Conservation (phyloP, 1,140 invertebrate genomes). For the Neotoxoptera formosana region DNA sequence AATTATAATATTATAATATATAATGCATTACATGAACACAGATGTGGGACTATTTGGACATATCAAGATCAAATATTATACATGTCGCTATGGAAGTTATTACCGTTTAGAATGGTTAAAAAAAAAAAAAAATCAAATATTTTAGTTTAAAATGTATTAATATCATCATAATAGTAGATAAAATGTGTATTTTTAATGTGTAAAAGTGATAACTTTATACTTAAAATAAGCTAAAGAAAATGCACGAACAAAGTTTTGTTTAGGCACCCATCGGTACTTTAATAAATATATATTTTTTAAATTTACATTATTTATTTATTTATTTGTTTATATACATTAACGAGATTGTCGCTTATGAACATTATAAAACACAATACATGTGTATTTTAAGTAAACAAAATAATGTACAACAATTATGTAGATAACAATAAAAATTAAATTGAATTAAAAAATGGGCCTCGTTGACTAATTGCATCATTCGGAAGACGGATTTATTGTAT, state of each 20-base stretch:
- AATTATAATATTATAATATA: neutral
- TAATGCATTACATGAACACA: neutral
- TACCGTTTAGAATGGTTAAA: neutral
- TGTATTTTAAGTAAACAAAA: too few relatives aligned
- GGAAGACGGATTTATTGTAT: too few relatives aligned
- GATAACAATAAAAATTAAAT: too few relatives aligned
- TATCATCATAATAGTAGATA: neutral
- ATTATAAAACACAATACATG: too few relatives aligned
- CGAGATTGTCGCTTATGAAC: too few relatives aligned
- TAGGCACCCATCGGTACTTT: rapidly evolving
- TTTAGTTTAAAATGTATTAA: neutral
- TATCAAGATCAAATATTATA: neutral
- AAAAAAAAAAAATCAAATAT: neutral
- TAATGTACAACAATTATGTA: too few relatives aligned
- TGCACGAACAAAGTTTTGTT: neutral
- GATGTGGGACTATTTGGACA: neutral
- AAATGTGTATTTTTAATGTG: neutral
- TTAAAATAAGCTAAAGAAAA: neutral
- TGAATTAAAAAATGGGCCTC: too few relatives aligned
- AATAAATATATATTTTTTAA: neutral
- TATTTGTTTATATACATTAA: too few relatives aligned
- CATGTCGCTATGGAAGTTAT: neutral
- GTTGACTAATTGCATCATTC: too few relatives aligned
- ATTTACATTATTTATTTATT: neutral
- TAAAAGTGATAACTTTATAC: neutral